phyloP scores from a whole-genome alignment of 2,797 vertebrate species.

The Mustela erminea region DNA sequence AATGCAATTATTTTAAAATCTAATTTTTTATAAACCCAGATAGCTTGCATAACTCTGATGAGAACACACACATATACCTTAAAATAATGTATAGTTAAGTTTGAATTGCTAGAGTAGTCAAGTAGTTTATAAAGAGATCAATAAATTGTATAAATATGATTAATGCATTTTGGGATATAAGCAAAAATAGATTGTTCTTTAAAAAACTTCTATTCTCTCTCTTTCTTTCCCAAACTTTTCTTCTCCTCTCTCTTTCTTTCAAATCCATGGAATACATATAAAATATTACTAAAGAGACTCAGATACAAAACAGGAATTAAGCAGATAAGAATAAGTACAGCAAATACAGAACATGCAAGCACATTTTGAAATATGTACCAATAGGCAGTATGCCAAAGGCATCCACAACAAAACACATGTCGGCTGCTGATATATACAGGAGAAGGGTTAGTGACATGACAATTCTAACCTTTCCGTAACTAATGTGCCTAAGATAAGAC shows the following conservation, averaged over 20 bases:
- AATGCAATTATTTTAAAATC: background rate
- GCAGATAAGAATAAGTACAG: background rate
- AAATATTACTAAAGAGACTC: background rate
- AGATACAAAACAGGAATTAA: background rate
- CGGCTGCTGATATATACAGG: background rate
- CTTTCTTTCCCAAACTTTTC: background rate
- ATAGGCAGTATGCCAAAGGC: background rate
- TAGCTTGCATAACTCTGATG: too few relatives aligned
- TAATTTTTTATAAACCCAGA: background rate
- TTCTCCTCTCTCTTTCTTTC: background rate
- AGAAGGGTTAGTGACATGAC: background rate
- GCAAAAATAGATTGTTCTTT: background rate
- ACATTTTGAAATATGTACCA: background rate
- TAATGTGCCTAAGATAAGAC: background rate
- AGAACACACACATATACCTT: background rate
- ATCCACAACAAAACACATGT: background rate
- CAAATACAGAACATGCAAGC: background rate
- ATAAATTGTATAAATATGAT: background rate
- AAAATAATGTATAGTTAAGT: too few relatives aligned
- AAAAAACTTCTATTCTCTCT: background rate
- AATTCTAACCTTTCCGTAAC: background rate
- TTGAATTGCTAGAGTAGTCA: background rate
- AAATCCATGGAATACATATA: background rate
- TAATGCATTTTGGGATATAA: background rate
- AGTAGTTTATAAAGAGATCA: background rate